Evolutionary conservation across 2,113 vertebrate species (phyloP).

Genomic region (Thalassoma bifasciatum): DNA sequence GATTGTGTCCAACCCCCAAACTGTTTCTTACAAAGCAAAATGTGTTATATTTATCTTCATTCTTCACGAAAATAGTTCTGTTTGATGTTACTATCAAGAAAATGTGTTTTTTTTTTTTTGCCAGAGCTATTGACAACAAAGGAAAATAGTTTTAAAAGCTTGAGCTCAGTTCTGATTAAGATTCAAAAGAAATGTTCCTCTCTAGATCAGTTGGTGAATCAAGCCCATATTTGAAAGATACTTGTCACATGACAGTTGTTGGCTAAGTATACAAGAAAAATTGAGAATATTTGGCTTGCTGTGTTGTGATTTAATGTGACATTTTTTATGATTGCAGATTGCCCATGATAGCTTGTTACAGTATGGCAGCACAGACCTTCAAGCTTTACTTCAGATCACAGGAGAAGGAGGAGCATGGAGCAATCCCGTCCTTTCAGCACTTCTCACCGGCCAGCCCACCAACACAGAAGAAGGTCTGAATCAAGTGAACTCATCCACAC

Average conservation of each 20-base stretch:
- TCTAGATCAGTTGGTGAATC: background rate
- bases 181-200: background rate
- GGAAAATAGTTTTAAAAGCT: conserved; percentile 4
- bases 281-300: background rate
- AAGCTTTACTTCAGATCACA: conserved; percentile 92
- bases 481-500: background rate
- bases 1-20: background rate
- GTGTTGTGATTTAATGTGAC: background rate
- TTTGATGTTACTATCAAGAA: conserved; percentile 14
- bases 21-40: background rate
- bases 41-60: background rate
- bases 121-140: conserved; percentile 1
- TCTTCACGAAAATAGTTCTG: background rate
- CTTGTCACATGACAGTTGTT: background rate
- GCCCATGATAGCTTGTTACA: conserved; percentile 92
- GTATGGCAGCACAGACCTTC: conserved; percentile 95
- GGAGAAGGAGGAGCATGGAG: conserved; percentile 94
- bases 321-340: conserved; percentile 64
- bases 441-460: conserved; percentile 91
- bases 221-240: background rate
- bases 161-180: background rate
- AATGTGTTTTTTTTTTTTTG: background rate
- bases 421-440: conserved; percentile 90
- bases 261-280: background rate
- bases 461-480: conserved; percentile 89